A percentile compares a stretch with the other conserved stretches of the same genome.
These are phyloP conservation scores for Eueremaeus valkanovi DNA, from an alignment of 2,888 invertebrate genomes.

Conservation along the genomic window DNA sequence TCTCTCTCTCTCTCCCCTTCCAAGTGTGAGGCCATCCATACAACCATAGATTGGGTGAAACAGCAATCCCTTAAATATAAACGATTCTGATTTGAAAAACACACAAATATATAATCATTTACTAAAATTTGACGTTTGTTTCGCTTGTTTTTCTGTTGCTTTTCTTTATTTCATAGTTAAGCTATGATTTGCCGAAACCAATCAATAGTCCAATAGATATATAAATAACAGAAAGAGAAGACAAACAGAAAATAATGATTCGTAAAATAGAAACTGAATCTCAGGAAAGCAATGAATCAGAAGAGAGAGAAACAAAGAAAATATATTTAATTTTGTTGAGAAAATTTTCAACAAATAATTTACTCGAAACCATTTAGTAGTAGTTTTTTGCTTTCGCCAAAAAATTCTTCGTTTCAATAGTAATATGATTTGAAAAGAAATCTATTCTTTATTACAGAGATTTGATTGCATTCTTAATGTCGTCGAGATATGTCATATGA, in stretches of 20 bases:
- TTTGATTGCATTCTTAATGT: neutral
- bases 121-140: neutral
- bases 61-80: conserved; percentile 26
- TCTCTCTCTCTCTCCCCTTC: neutral
- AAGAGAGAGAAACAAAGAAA: too few species aligned
- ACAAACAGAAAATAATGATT: too few species aligned
- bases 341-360: neutral
- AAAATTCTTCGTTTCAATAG: neutral
- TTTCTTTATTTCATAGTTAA: neutral
- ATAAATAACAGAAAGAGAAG: too few species aligned
- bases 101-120: conserved; percentile 30
- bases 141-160: neutral
- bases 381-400: neutral
- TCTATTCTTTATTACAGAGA: neutral
- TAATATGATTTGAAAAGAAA: neutral
- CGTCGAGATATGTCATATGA: neutral
- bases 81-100: conserved; percentile 27
- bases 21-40: conserved; percentile 18
- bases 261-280: too few species aligned
- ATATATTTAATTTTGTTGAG: neutral
- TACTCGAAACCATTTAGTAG: neutral
- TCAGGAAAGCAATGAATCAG: too few species aligned
- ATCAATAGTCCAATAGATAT: neutral
- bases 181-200: neutral
- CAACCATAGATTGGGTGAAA: neutral